phyloP scores from a whole-genome alignment of 2,113 vertebrate species.

The Anthoscopus minutus region DNA sequence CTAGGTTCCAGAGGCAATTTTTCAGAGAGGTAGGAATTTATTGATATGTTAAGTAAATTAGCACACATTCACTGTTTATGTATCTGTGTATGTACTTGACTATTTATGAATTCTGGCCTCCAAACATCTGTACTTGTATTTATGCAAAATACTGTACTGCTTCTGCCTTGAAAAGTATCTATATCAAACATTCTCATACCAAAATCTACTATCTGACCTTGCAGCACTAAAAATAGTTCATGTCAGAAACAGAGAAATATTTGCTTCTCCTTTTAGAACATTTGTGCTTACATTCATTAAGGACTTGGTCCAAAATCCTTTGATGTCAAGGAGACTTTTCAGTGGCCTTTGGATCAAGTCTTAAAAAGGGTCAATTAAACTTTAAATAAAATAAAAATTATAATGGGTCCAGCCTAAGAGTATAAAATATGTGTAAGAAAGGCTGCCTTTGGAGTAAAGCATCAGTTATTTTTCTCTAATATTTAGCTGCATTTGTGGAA shows the following conservation, averaged over 20 bases:
- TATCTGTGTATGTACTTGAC: not conserved
- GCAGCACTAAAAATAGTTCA: slow-evolving; percentile 33
- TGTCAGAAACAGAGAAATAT: slow-evolving; percentile 28
- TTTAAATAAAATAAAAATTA: not conserved
- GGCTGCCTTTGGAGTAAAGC: not conserved
- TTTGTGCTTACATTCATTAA: slow-evolving; percentile 26
- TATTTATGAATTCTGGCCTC: not conserved
- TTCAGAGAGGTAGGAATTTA: not conserved
- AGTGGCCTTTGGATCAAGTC: not conserved
- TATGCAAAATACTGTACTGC: not conserved
- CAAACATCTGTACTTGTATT: not conserved
- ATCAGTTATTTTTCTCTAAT: not conserved
- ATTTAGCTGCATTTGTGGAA: not conserved
- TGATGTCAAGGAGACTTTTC: slow-evolving; percentile 26
- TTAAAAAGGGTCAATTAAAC: slow-evolving; percentile 19
- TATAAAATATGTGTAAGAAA: not conserved
- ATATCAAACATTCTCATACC: slow-evolving; percentile 4
- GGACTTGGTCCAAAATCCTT: not conserved
- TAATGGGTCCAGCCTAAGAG: not conserved
- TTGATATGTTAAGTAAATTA: not conserved
- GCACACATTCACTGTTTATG: not conserved
- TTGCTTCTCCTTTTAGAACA: slow-evolving; percentile 19
- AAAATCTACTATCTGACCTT: slow-evolving; percentile 40
- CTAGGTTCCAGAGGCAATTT: not conserved
- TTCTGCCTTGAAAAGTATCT: slow-evolving; percentile 2